phyloP scores from a whole-genome alignment of 2,888 invertebrate genomes.

The Microctonus brassicae region DNA sequence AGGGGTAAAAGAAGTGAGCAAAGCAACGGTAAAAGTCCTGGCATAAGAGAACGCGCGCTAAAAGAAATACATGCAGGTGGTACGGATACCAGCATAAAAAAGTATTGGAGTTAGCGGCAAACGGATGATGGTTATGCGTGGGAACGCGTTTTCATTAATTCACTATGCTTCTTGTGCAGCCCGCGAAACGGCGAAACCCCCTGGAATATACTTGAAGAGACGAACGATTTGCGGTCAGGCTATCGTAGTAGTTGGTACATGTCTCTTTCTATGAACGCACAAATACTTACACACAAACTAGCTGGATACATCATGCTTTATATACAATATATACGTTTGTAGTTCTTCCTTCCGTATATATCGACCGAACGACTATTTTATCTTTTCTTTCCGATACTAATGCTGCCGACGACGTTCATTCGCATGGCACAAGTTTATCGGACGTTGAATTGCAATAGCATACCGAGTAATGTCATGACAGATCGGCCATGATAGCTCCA shows the following conservation, averaged over 20 bases:
- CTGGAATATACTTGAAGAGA: conserved; percentile 39
- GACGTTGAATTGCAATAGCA: conserved; percentile 24
- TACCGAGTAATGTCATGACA: conserved; percentile 22
- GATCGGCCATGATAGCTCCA: conserved; percentile 11
- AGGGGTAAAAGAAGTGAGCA: conserved; percentile 5
- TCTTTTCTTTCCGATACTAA: neutral
- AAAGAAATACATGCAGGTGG: conserved; percentile 46
- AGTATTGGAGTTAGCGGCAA: conserved; percentile 46
- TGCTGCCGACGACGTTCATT: neutral
- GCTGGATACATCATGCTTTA: conserved; percentile 13
- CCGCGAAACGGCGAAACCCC: conserved; percentile 22
- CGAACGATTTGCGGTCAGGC: conserved; percentile 58
- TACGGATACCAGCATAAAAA: conserved; percentile 41
- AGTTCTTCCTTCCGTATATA: conserved; percentile 38
- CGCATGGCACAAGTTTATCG: conserved; percentile 6
- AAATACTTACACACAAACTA: conserved; percentile 6
- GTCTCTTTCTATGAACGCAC: neutral
- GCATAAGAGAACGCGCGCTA: conserved; percentile 22
- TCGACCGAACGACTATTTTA: conserved; percentile 24
- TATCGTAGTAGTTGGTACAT: conserved; percentile 50
- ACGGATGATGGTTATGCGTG: conserved; percentile 57
- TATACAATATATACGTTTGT: conserved; percentile 19
- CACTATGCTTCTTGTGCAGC: conserved; percentile 59
- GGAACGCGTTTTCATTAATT: conserved; percentile 66
- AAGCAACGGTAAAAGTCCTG: conserved; percentile 32